A percentile compares a stretch with the other conserved stretches of the same genome.
phyloP scores from a whole-genome alignment of 2,888 invertebrate species.

The Anoncus sp. region DNA sequence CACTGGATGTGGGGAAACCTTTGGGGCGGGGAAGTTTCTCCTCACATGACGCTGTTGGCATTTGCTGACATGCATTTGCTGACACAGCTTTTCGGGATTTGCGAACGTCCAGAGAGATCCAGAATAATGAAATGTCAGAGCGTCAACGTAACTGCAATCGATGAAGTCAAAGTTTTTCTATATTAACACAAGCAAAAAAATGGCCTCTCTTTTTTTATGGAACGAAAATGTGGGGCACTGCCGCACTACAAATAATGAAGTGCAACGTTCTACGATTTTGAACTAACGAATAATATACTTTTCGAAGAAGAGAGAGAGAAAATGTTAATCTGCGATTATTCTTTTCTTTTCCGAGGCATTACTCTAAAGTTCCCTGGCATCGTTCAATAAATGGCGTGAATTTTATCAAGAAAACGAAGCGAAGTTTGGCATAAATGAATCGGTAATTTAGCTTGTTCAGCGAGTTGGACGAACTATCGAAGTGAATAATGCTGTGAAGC shows the following conservation, averaged over 20 bases:
- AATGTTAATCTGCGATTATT: not conserved
- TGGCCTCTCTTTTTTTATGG: not conserved
- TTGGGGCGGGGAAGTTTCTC: not conserved
- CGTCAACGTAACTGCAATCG: constrained; percentile 11
- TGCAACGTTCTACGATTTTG: not conserved
- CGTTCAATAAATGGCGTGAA: constrained; percentile 11
- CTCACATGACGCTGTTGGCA: not conserved
- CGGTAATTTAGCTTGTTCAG: constrained; percentile 31
- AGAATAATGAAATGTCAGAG: constrained; percentile 6
- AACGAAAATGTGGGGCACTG: not conserved
- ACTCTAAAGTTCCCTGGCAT: not conserved
- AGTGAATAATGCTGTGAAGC: not conserved
- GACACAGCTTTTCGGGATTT: constrained; percentile 3
- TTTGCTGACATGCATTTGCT: too few species aligned
- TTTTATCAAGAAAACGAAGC: constrained; percentile 29
- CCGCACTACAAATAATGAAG: too few species aligned
- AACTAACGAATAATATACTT: not conserved
- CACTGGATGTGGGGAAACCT: not conserved
- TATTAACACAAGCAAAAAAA: not conserved
- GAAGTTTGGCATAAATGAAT: constrained; percentile 42
- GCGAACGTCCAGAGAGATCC: not conserved
- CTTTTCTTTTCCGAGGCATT: too few species aligned
- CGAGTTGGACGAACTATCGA: constrained; percentile 23
- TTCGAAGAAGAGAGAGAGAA: not conserved
- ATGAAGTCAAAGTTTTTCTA: constrained; percentile 4